These are phyloP conservation scores for Megaptera novaeangliae DNA, from an alignment of 2,113 vertebrate species.

Conservation along the genomic window DNA sequence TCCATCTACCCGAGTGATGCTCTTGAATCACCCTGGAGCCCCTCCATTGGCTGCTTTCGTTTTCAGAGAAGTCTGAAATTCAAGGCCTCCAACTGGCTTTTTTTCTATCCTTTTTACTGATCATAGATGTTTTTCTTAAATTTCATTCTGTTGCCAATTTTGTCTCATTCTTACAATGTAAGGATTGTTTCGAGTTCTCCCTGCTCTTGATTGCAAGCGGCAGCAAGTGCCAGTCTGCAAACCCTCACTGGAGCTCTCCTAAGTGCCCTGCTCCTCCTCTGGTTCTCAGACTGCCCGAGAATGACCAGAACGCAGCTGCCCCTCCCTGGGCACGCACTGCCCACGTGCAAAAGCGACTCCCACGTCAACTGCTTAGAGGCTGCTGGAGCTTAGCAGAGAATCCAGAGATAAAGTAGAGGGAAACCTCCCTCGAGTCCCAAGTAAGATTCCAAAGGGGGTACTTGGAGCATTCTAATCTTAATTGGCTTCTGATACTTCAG, in stretches of 20 bases:
- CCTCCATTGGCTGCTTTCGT: not conserved
- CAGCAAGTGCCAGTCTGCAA: not conserved
- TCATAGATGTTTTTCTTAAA: not conserved
- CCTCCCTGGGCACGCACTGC: not conserved
- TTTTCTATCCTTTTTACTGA: not conserved
- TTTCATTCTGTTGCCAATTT: not conserved
- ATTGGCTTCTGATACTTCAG: not conserved
- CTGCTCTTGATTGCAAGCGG: not conserved
- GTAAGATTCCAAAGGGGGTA: not conserved
- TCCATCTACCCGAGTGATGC: not conserved
- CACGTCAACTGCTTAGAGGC: no score
- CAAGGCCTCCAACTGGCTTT: not conserved
- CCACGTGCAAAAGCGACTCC: accelerated
- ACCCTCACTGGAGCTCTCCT: not conserved
- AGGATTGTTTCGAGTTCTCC: not conserved
- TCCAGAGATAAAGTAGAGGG: not conserved
- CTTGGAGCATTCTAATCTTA: not conserved
- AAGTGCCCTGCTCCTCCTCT: not conserved
- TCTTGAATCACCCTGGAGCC: not conserved
- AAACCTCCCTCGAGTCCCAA: not conserved
- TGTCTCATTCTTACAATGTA: not conserved
- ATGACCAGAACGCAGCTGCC: no score
- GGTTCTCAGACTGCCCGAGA: not conserved
- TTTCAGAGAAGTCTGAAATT: not conserved
- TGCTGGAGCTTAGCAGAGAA: not conserved